These are phyloP conservation scores for Sardina pilchardus DNA, from an alignment of 2,113 vertebrate genomes.

Conservation along the genomic window DNA sequence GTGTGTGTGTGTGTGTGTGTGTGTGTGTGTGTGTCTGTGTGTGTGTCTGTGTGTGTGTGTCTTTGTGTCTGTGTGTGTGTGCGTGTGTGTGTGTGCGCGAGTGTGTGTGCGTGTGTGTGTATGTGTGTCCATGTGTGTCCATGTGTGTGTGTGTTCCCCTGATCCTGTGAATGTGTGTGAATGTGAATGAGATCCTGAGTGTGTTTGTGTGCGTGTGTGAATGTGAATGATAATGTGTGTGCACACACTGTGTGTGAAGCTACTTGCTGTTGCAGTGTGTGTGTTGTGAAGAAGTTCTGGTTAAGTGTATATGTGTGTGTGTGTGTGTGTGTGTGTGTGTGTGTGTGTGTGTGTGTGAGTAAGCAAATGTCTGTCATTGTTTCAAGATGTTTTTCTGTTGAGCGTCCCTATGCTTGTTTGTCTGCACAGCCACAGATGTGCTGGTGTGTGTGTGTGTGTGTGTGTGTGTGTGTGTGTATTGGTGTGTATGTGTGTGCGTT, in stretches of 20 bases:
- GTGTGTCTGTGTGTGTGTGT: not conserved
- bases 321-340: not conserved
- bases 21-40: slow-evolving; percentile 20
- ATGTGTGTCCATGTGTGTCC: too few relatives aligned
- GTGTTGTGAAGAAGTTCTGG: too few relatives aligned
- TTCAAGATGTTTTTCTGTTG: too few relatives aligned
- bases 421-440: too few relatives aligned
- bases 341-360: not conserved
- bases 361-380: too few relatives aligned
- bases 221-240: slow-evolving; percentile 8
- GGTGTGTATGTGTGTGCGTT: too few relatives aligned
- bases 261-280: not conserved
- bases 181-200: slow-evolving; percentile 15
- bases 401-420: too few relatives aligned
- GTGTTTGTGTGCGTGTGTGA: too few relatives aligned
- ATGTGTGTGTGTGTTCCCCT: not conserved
- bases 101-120: too few relatives aligned
- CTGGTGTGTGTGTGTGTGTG: too few relatives aligned
- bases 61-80: not conserved
- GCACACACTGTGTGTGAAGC: not conserved
- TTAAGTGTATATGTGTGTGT: not conserved
- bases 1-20: slow-evolving; percentile 20
- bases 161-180: not conserved
- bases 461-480: too few relatives aligned
- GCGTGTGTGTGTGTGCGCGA: slow-evolving; percentile 14